Evolutionary conservation across 1,140 invertebrate genomes (phyloP).

Genomic region (Zaprionus kolodkinae): DNA sequence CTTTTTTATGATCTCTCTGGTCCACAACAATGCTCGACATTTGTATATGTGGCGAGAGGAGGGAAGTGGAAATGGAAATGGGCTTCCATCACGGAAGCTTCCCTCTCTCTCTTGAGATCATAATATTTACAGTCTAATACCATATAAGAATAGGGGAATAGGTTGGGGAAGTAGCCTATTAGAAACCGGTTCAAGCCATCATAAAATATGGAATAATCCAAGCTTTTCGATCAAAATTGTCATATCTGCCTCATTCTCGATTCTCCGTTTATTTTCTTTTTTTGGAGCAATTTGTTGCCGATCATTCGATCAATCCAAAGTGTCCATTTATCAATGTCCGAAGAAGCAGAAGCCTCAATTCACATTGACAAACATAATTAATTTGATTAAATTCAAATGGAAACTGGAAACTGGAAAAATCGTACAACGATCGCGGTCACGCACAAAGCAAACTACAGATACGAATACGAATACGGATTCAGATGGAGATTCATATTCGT

Average conservation of each 20-base stretch:
- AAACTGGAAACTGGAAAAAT: conserved; percentile 45
- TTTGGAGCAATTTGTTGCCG: conserved; percentile 52
- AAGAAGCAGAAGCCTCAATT: conserved; percentile 52
- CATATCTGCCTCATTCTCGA: conserved; percentile 10
- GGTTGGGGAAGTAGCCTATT: not conserved
- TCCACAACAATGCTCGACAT: conserved; percentile 56
- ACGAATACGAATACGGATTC: conserved; percentile 24
- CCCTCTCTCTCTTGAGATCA: conserved; percentile 65
- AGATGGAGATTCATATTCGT: conserved; percentile 13
- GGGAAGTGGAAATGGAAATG: conserved; percentile 64
- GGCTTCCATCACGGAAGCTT: conserved; percentile 66
- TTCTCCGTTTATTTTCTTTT: conserved; percentile 21
- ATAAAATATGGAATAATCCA: conserved; percentile 71
- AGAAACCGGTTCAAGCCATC: conserved; percentile 56
- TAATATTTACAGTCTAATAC: conserved; percentile 30
- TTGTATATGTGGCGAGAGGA: conserved; percentile 47
- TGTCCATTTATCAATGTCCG: conserved; percentile 77
- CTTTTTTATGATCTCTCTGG: conserved; percentile 64
- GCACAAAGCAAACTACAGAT: conserved; percentile 42
- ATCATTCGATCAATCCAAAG: conserved; percentile 52
- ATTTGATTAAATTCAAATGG: conserved; percentile 81
- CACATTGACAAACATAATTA: conserved; percentile 78
- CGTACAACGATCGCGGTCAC: conserved; percentile 55
- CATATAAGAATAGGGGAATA: not conserved
- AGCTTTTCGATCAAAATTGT: conserved; percentile 45